Evolutionary conservation across 2,113 vertebrate genomes (phyloP), one percentile per base, ranked within the genome.

Genomic region (Thomomys bottae): DNA sequence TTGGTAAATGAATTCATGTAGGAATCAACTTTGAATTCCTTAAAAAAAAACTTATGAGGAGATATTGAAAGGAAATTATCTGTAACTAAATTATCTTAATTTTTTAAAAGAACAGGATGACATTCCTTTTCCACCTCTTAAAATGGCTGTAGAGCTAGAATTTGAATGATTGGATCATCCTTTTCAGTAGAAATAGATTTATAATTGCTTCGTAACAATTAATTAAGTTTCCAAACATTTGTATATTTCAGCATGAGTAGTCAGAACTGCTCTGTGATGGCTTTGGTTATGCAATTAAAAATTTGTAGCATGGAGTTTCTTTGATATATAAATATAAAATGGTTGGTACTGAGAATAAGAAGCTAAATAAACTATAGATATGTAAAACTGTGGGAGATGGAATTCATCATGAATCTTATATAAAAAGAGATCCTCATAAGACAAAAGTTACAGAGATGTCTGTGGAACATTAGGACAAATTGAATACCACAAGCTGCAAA

Each of bases 41-140:
- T 91, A 20, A 84, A 79, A 84, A 79, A 18, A 54, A 54, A 54
- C 49, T 54, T 15, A 54, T 54, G 49, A 15, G 49, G 49, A 54
- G 18, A 15, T 54, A 54, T 54, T 54, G 49, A 54, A 54, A 54
- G 49, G 23, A 87, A 91, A 63, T 54, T 72, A 90, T 42, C 75
- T 95, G 36, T n/a, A 68, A 80, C 38, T 76, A 54, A 88, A 90
- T 76, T 21, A 71, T 86, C 90, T 88, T 38, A 68, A 81, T 81
- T 88, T 87, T 70, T 75, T n/a, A n/a, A n/a, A 64, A 89, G 72
- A 83, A 6, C 24, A 14, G 75, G 63, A 84, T 42, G 49, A 54
- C 15, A 54, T 63, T 91, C 70, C n/a, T 81, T 71, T 93, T 76
- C 38, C 49, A 93, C 2, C 18, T 82, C 49, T 54, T 54, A 54